Conservation (phyloP, 2,113 vertebrate genomes). For the Neotoma lepida region DNA sequence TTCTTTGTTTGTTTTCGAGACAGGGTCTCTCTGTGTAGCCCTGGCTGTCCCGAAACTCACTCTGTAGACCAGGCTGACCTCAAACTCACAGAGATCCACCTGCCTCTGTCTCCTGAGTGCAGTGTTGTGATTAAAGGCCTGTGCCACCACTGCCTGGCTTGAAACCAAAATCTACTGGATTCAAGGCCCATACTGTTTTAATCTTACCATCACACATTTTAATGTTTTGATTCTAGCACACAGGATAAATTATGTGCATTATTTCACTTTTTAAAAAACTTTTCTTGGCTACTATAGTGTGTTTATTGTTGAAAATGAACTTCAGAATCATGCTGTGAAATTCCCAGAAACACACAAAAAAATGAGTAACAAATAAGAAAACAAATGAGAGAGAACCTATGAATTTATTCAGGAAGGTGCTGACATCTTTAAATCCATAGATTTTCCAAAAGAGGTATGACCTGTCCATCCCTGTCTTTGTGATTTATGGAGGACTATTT, state of each 20-base stretch:
- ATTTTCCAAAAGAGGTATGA: constrained; percentile 44
- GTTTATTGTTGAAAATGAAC: constrained; percentile 18
- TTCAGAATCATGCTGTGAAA: constrained; percentile 40
- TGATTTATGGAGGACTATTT: not conserved
- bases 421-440: not conserved
- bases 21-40: not conserved
- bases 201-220: not conserved
- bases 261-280: not conserved
- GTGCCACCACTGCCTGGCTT: not conserved
- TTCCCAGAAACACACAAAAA: constrained; percentile 11
- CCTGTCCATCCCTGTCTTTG: not conserved
- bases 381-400: not conserved
- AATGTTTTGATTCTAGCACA: not conserved
- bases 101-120: not conserved
- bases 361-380: constrained; percentile 20
- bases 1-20: not conserved
- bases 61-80: not conserved
- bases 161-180: not conserved
- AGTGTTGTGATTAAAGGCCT: not conserved
- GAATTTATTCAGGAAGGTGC: constrained; percentile 42
- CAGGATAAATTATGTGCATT: constrained; percentile 11
- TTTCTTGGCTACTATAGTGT: constrained; percentile 13
- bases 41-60: not conserved
- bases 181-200: not conserved
- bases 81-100: not conserved